A percentile compares a stretch with the other conserved stretches of the same genome.
Conservation (phyloP, 2,113 vertebrate species). For the Eptesicus fuscus region DNA sequence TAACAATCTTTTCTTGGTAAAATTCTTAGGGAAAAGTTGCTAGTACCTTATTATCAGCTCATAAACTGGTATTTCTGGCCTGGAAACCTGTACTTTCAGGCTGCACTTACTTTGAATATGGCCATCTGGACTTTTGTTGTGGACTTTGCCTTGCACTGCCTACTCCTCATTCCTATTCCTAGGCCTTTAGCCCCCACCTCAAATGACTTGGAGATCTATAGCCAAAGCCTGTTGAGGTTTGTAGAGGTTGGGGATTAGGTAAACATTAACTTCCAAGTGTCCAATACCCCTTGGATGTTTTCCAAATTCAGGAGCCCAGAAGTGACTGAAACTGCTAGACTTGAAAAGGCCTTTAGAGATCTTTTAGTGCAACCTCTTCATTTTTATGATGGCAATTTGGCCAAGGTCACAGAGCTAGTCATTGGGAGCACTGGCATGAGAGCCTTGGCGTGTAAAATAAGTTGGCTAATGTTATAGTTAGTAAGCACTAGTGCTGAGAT, state of each 20-base stretch:
- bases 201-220: background rate
- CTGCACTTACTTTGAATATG: conserved; percentile 3
- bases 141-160: background rate
- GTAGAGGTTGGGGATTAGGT: background rate
- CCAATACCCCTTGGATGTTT: background rate
- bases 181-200: background rate
- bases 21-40: background rate
- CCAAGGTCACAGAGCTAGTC: background rate
- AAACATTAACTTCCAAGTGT: background rate
- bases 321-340: background rate
- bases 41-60: conserved; percentile 40
- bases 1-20: conserved; percentile 13
- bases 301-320: conserved; percentile 18
- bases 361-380: background rate
- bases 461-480: background rate
- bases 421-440: background rate
- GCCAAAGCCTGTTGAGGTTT: background rate
- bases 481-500: background rate
- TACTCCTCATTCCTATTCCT: background rate
- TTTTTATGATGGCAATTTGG: background rate
- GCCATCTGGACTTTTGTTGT: background rate
- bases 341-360: background rate
- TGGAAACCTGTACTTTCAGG: conserved; percentile 33
- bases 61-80: background rate
- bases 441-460: background rate